Percentiles rank a stretch among this genome's conserved stretches.
Evolutionary conservation across 2,797 vertebrate genomes (phyloP).

Genomic region (Gymnoscopelus microlampas): DNA sequence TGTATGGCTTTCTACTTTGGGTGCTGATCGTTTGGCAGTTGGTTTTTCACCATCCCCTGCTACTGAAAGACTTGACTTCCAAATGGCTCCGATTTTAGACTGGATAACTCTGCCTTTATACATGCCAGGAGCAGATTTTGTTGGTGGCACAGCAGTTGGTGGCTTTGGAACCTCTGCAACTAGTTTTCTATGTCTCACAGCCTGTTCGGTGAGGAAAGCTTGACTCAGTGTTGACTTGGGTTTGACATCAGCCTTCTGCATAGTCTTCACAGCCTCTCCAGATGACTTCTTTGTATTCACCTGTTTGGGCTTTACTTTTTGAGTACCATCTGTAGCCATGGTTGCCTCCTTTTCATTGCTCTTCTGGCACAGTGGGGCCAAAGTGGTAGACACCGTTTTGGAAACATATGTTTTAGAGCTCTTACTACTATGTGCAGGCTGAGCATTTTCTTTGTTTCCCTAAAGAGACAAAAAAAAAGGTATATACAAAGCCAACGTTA

Average conservation of each 20-base stretch:
- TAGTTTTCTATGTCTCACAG: slow-evolving; percentile 67
- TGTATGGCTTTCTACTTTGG: slow-evolving; percentile 25
- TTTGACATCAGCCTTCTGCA: slow-evolving; percentile 67
- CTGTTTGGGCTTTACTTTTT: slow-evolving; percentile 46
- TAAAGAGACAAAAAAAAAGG: slow-evolving; percentile 27
- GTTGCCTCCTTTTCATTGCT: slow-evolving; percentile 45
- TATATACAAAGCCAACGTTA: neutral
- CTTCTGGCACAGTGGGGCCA: slow-evolving; percentile 55
- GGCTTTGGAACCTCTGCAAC: slow-evolving; percentile 75
- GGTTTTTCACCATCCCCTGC: slow-evolving; percentile 35
- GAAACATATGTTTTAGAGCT: slow-evolving; percentile 32
- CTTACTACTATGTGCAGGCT: slow-evolving; percentile 59
- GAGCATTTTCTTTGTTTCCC: slow-evolving; percentile 83
- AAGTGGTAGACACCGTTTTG: slow-evolving; percentile 28
- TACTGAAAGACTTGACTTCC: slow-evolving; percentile 75
- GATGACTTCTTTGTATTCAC: slow-evolving; percentile 10
- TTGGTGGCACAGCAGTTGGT: slow-evolving; percentile 37
- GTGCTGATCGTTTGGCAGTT: slow-evolving; percentile 16
- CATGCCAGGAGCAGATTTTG: slow-evolving; percentile 82
- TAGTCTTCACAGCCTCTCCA: slow-evolving; percentile 26
- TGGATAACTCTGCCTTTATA: slow-evolving; percentile 91
- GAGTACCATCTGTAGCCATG: slow-evolving; percentile 14
- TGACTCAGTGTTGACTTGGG: slow-evolving; percentile 76
- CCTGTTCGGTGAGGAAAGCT: slow-evolving; percentile 76
- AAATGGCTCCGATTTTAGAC: slow-evolving; percentile 93